phyloP scores from a whole-genome alignment of 1,140 invertebrate species.

The Caenorhabditis brenneri region DNA sequence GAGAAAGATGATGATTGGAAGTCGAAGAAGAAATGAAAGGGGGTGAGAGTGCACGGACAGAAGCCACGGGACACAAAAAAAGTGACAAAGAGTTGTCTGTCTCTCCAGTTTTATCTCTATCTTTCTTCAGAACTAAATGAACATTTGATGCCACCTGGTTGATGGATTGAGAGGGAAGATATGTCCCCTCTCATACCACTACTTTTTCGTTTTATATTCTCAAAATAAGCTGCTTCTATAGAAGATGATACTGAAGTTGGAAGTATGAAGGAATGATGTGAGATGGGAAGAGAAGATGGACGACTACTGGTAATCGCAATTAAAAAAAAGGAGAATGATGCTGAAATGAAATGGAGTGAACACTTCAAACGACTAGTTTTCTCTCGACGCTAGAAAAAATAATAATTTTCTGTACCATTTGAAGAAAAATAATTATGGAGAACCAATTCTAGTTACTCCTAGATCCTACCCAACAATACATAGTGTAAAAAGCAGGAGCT shows the following conservation, averaged over 20 bases:
- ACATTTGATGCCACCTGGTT: conserved; percentile 31
- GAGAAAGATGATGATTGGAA: conserved; percentile 14
- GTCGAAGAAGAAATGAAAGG: neutral
- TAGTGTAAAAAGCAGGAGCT: no score
- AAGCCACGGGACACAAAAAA: neutral
- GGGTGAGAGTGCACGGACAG: neutral
- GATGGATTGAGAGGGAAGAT: neutral
- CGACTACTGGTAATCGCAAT: neutral
- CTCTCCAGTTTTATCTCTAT: neutral
- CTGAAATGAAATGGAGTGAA: neutral
- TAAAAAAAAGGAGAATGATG: neutral
- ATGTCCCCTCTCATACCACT: neutral
- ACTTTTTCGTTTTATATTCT: neutral
- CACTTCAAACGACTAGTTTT: neutral
- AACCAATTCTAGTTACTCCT: no score
- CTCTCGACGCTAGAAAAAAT: no score
- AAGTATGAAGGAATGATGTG: neutral
- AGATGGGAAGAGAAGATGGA: neutral
- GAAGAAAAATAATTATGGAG: no score
- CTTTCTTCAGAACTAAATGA: neutral
- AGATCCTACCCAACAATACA: no score
- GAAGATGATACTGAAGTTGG: no score
- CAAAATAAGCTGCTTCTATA: neutral
- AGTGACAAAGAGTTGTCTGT: neutral
- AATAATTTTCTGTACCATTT: no score